phyloP scores from a whole-genome alignment of 37 sponge, comb jelly and placozoan genomes.

The Cladorhizidae sp. region DNA sequence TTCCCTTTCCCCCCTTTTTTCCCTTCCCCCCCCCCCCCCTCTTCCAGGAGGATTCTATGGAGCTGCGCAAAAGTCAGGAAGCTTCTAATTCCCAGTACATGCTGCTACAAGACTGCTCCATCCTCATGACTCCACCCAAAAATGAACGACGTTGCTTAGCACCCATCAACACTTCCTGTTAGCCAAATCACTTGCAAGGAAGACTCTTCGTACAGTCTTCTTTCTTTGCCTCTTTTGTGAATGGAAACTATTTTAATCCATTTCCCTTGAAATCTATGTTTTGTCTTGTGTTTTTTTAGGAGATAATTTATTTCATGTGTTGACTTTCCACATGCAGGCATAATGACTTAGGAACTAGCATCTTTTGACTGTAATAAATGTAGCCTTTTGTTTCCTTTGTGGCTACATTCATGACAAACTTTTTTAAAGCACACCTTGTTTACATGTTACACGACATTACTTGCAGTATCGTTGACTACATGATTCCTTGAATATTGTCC shows the following conservation, averaged over 20 bases:
- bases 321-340: too few species aligned
- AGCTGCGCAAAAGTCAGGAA: conserved; percentile 23
- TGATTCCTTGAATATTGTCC: too few species aligned
- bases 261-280: background rate
- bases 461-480: too few species aligned
- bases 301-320: background rate
- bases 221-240: background rate
- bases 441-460: too few species aligned
- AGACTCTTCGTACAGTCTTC: background rate
- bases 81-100: background rate
- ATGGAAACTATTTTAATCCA: background rate
- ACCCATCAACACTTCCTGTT: conserved; percentile 36
- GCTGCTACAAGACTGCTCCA: conserved; percentile 47
- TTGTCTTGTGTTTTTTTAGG: background rate
- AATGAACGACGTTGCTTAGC: conserved; percentile 45
- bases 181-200: background rate
- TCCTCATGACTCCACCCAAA: conserved; percentile 60
- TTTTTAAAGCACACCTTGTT: background rate
- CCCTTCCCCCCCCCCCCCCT: background rate
- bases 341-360: too few species aligned
- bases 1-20: background rate
- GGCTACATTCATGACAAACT: background rate
- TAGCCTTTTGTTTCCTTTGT: background rate
- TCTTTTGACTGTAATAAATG: too few species aligned
- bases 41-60: conserved; percentile 37